Base-by-base conservation (phyloP, 2,888 invertebrate species). In the Nymphalis c-album region DNA sequence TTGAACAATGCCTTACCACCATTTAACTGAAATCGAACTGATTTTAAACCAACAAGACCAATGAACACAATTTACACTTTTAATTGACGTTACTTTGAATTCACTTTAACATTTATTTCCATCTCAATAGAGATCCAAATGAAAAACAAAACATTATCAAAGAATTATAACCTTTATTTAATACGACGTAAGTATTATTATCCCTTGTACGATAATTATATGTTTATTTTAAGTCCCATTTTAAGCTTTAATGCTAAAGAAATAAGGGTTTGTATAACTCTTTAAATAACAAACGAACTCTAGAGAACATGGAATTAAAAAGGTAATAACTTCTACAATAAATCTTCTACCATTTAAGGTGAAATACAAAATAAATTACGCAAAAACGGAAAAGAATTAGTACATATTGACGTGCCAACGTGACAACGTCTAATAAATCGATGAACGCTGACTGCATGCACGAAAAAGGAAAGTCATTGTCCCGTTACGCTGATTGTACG, bases 321-420 rank as follows among this genome's bases (percentile, higher is more conserved):
- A 64, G 59, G 57, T 64, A 48, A 48, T 64, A 59, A 64, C 50
- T 45, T 45, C 51, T 40, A 35, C 50, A 59, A 59, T 64, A 64
- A 64, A 50, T 50, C 50, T 59, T 59, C 22, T 59, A 46, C 22
- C 17, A 35, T 64, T 59, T 26, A 13, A 20, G n/a, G 50, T 58
- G 31, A 17, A 60, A 51, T 50, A 31, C 51, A 40, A 26, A 59
- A 60, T 50, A 60, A 26, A 53, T 53, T 6, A n/a, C 26, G 46
- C 17, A 17, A 48, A 18, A 16, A 18, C 35, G 10, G 35, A 40
- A 2, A 40, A 13, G 10, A 40, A n/a, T n/a, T n/a, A n/a, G n/a
- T n/a, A n/a, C n/a, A n/a, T n/a, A n/a, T n/a, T n/a, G n/a, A n/a
- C n/a, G n/a, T n/a, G n/a, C n/a, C n/a, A n/a, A n/a, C n/a, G n/a